phyloP scores from a whole-genome alignment of 2,888 invertebrate species.

The Meandrusa payeni region DNA sequence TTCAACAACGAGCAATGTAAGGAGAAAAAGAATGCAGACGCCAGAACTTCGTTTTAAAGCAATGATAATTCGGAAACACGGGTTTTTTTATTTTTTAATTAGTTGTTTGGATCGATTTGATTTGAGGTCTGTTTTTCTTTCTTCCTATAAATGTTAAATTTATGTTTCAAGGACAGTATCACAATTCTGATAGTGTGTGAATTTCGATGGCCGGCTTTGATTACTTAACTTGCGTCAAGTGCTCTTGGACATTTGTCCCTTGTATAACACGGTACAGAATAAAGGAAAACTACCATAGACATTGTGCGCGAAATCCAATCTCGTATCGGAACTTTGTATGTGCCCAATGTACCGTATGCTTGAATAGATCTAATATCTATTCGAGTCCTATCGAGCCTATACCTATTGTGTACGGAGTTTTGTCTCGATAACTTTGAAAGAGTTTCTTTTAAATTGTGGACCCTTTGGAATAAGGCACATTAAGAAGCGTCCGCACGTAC shows the following conservation, averaged over 20 bases:
- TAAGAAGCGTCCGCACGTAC: slow-evolving; percentile 68
- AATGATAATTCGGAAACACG: too few relatives aligned
- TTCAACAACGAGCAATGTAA: too few relatives aligned
- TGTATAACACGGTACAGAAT: slow-evolving; percentile 46
- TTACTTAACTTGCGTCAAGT: too few relatives aligned
- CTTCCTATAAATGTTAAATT: too few relatives aligned
- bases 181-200: too few relatives aligned
- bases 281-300: slow-evolving; percentile 35
- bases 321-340: slow-evolving; percentile 55
- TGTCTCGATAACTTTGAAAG: slow-evolving; percentile 58
- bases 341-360: slow-evolving; percentile 47
- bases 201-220: too few relatives aligned
- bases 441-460: slow-evolving; percentile 36
- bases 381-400: slow-evolving; percentile 53
- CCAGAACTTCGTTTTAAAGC: too few relatives aligned
- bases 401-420: slow-evolving; percentile 11
- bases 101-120: too few relatives aligned
- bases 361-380: slow-evolving; percentile 64
- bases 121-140: too few relatives aligned
- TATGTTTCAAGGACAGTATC: slow-evolving; percentile 12
- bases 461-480: slow-evolving; percentile 54
- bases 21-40: too few relatives aligned
- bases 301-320: slow-evolving; percentile 52
- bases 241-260: too few relatives aligned
- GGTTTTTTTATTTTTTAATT: too few relatives aligned